phyloP scores from a whole-genome alignment of 2,888 invertebrate species.

The Brenthis daphne region DNA sequence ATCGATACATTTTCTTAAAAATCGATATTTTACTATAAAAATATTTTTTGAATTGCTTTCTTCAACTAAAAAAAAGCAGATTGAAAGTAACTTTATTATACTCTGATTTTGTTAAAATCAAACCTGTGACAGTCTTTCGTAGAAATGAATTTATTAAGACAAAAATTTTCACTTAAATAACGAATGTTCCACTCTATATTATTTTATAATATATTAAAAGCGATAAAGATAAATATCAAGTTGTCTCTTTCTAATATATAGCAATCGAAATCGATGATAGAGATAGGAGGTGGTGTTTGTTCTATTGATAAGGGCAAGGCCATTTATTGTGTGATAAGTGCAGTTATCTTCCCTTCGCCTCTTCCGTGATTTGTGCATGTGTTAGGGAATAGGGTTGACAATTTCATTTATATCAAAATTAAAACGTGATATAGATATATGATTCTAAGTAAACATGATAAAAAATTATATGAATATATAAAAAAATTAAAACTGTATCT shows the following conservation, averaged over 20 bases:
- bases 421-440: not conserved
- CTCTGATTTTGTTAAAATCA: not conserved
- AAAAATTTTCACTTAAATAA: not conserved
- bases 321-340: conserved; percentile 35
- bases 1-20: no score
- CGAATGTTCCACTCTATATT: not conserved
- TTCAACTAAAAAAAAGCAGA: no score
- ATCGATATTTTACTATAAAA: no score
- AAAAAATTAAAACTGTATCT: not conserved
- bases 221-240: not conserved
- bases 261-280: conserved; percentile 25
- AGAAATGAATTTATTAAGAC: not conserved
- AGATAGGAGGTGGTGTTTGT: conserved; percentile 25
- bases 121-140: no score
- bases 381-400: conserved; percentile 12
- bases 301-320: conserved; percentile 40
- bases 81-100: no score
- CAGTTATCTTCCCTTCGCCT: conserved; percentile 41
- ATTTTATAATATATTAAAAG: conserved; percentile 4
- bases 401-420: not conserved
- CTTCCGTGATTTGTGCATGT: conserved; percentile 39
- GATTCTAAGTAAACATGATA: not conserved
- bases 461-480: not conserved
- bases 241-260: conserved; percentile 27
- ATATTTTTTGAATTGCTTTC: no score